phyloP scores from a whole-genome alignment of 1,140 invertebrate genomes.

The Anoplophora glabripennis region DNA sequence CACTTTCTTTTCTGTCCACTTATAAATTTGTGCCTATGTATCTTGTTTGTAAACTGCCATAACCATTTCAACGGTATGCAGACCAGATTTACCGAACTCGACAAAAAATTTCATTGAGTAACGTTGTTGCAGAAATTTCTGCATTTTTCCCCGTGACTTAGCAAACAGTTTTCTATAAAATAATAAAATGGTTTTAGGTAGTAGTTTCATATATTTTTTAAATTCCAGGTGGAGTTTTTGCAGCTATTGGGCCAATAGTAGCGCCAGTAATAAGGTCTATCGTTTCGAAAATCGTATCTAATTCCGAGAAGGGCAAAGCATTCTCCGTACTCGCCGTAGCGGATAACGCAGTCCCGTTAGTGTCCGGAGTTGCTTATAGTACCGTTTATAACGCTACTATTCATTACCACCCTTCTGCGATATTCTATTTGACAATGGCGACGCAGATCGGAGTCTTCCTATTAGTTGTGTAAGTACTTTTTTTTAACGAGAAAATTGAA shows the following conservation, averaged over 20 bases:
- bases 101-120: neutral
- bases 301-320: slow-evolving; percentile 69
- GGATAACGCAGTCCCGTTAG: slow-evolving; percentile 70
- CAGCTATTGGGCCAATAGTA: slow-evolving; percentile 68
- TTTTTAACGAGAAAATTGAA: neutral
- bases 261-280: slow-evolving; percentile 72
- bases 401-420: slow-evolving; percentile 53
- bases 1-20: no score
- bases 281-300: slow-evolving; percentile 67
- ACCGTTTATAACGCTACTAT: slow-evolving; percentile 69
- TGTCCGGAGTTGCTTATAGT: slow-evolving; percentile 66
- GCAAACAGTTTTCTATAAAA: neutral
- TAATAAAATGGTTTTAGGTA: neutral
- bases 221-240: slow-evolving; percentile 58
- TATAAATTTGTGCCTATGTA: no score
- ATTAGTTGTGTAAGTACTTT: slow-evolving; percentile 59
- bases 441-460: slow-evolving; percentile 64
- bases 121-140: neutral
- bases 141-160: neutral
- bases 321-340: slow-evolving; percentile 72
- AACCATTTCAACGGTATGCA: neutral
- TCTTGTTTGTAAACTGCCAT: neutral
- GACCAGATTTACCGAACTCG: neutral
- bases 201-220: slow-evolving; percentile 8
- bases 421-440: slow-evolving; percentile 67